phyloP scores from a whole-genome alignment of 2,888 invertebrate species.

The Loripinus fragilis region DNA sequence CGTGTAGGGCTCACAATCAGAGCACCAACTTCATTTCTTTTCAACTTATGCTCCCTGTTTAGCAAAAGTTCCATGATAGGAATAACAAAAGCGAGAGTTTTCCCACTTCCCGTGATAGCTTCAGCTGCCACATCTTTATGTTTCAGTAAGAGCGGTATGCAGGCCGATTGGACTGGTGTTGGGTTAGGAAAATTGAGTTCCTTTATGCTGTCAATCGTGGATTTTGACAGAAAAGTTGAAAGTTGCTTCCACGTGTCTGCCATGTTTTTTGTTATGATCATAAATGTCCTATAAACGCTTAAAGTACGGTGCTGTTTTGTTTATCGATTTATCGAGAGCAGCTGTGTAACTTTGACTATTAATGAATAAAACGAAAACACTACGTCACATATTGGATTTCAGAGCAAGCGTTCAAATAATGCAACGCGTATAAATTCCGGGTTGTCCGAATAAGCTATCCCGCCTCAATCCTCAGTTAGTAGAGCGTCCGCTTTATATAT shows the following conservation, averaged over 20 bases:
- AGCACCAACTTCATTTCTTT: constrained; percentile 88
- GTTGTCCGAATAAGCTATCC: no score
- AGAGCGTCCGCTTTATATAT: no score
- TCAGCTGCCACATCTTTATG: constrained; percentile 99
- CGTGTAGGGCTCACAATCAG: constrained; percentile 97
- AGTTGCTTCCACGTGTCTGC: constrained; percentile 66
- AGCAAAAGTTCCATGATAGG: constrained; percentile 93
- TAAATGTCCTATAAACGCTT: constrained; percentile 26
- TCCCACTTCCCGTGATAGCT: constrained; percentile 99
- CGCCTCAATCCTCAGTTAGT: neutral
- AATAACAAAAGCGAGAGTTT: constrained; percentile 97
- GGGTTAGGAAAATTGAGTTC: constrained; percentile 65
- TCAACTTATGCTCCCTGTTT: constrained; percentile 76
- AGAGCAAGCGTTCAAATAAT: no score
- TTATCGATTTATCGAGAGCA: no score
- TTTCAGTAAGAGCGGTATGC: constrained; percentile 93
- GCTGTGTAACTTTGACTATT: no score
- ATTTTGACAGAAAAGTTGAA: constrained; percentile 46
- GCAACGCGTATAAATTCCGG: no score
- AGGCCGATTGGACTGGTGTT: constrained; percentile 87
- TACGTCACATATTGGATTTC: no score
- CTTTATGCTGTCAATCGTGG: constrained; percentile 53
- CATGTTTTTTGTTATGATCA: constrained; percentile 58
- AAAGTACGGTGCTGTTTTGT: no score
- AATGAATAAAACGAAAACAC: no score